Conservation (phyloP, 2,888 invertebrate genomes). For the Acronicta psi region DNA sequence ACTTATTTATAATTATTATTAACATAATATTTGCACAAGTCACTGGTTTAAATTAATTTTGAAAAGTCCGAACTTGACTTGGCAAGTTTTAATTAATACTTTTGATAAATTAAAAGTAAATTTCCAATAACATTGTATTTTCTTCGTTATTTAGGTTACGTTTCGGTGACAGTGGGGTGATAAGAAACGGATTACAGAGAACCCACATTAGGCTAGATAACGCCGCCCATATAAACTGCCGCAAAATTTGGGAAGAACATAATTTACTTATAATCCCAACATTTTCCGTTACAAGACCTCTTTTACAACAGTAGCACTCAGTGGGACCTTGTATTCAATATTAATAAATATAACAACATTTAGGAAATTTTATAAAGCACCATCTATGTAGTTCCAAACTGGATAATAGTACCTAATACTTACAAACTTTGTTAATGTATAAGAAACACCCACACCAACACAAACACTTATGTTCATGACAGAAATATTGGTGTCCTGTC, state of each 20-base stretch:
- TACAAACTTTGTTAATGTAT: no score
- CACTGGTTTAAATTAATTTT: no score
- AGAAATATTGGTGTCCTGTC: no score
- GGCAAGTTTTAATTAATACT: slow-evolving; percentile 21
- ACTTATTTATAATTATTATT: no score
- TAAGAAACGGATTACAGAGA: slow-evolving; percentile 43
- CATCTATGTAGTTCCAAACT: no score
- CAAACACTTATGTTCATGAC: no score
- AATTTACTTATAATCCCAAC: slow-evolving; percentile 49
- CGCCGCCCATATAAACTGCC: slow-evolving; percentile 42
- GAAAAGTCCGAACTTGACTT: no score
- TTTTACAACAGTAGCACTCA: slow-evolving; percentile 32
- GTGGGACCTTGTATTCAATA: slow-evolving; percentile 4
- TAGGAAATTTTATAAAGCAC: no score
- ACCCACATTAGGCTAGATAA: slow-evolving; percentile 49
- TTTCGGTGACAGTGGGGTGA: slow-evolving; percentile 9
- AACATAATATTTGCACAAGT: no score
- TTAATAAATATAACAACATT: no score
- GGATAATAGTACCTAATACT: no score
- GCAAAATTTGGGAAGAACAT: slow-evolving; percentile 27
- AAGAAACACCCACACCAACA: no score
- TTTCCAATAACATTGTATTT: slow-evolving; percentile 35
- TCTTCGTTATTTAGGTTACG: slow-evolving; percentile 34
- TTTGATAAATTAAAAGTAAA: slow-evolving; percentile 32
- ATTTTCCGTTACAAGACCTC: slow-evolving; percentile 30